These are phyloP conservation scores for Taurulus bubalis DNA, from an alignment of 2,113 vertebrate species.

Conservation along the genomic window DNA sequence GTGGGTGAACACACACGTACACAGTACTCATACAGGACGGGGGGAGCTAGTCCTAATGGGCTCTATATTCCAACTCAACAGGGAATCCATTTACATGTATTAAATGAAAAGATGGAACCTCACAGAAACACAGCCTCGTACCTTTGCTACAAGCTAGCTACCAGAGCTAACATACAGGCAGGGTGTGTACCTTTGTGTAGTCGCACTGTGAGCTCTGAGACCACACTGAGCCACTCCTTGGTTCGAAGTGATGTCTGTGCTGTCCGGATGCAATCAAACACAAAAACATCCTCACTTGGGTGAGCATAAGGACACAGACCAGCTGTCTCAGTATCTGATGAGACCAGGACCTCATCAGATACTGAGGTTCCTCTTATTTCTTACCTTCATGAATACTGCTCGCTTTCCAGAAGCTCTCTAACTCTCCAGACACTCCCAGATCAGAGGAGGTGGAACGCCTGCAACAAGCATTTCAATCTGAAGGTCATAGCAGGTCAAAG, in stretches of 20 bases:
- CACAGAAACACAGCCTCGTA: no score
- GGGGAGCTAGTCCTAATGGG: background rate
- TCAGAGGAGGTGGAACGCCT: conserved; percentile 41
- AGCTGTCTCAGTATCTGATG: background rate
- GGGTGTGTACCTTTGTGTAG: conserved; percentile 42
- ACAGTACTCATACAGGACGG: background rate
- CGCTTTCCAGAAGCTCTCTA: background rate
- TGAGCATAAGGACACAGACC: background rate
- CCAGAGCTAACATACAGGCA: background rate
- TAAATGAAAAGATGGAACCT: no score
- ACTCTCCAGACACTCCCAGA: conserved; percentile 8
- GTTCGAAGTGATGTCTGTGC: conserved; percentile 22
- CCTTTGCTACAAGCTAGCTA: background rate
- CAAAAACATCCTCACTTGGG: background rate
- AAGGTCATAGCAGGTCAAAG: background rate
- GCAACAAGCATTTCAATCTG: conserved; percentile 8
- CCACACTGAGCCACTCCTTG: conserved; percentile 58
- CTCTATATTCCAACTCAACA: no score
- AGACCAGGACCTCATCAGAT: background rate
- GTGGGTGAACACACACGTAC: background rate
- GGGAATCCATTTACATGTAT: no score
- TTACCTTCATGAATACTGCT: conserved; percentile 43
- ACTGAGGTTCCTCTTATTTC: background rate
- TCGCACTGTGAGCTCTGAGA: conserved; percentile 51
- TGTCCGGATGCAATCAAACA: conserved; percentile 9